These are phyloP conservation scores for Minunthozetes semirufus DNA, from an alignment of 2,888 invertebrate species.

Conservation along the genomic window DNA sequence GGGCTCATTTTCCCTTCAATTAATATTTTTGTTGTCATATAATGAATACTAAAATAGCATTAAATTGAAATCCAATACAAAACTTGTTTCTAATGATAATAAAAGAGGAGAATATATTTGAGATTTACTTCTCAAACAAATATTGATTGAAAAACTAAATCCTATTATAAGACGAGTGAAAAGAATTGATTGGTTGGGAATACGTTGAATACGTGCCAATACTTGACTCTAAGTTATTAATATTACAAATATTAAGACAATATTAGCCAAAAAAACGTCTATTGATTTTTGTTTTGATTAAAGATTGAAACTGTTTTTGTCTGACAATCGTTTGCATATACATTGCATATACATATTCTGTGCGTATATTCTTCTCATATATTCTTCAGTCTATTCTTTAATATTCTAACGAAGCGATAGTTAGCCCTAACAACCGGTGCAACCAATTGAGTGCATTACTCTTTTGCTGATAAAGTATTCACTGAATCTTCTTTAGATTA, in stretches of 20 bases:
- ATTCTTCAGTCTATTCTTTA: neutral
- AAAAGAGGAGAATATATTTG: neutral
- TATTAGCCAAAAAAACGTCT: no score
- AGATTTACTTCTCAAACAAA: neutral
- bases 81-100: neutral
- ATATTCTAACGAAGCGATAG: slow-evolving; percentile 1
- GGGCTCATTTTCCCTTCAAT: no score
- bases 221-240: slow-evolving; percentile 1
- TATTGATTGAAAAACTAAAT: neutral
- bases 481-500: slow-evolving; percentile 19
- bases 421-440: slow-evolving; percentile 15
- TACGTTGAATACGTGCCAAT: neutral
- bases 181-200: neutral
- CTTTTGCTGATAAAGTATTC: neutral
- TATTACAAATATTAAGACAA: neutral
- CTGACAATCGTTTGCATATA: no score
- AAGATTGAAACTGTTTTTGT: no score
- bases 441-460: slow-evolving; percentile 1
- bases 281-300: no score
- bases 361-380: no score
- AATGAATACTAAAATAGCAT: no score
- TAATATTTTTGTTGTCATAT: no score
- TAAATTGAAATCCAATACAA: no score
- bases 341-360: no score
- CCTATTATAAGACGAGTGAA: neutral